Percentiles rank a stretch among this genome's conserved stretches.
Evolutionary conservation across 2,113 vertebrate species (phyloP).

Genomic region (Dasyurus viverrinus): DNA sequence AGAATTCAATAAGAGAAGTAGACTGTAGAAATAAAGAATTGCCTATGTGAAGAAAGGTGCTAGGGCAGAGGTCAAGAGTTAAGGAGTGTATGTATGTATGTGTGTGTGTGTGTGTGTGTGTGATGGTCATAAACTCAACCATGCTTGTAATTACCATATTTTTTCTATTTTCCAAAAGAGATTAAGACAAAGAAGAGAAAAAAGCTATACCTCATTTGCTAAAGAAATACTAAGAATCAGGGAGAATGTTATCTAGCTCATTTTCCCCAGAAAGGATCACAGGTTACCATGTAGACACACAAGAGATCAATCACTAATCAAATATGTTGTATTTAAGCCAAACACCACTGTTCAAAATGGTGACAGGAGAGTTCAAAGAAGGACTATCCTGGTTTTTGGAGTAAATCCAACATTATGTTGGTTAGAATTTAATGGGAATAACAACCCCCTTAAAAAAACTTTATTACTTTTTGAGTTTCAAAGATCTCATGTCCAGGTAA

Average conservation of each 20-base stretch:
- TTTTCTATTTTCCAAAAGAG: background rate
- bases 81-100: background rate
- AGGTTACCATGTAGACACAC: background rate
- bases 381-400: background rate
- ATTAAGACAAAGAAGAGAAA: background rate
- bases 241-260: background rate
- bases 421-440: background rate
- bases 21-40: background rate
- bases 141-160: background rate
- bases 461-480: background rate
- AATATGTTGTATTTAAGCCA: background rate
- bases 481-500: background rate
- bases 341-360: background rate
- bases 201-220: background rate
- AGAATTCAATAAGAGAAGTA: background rate
- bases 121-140: background rate
- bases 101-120: background rate
- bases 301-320: background rate
- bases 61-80: background rate
- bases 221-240: background rate
- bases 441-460: background rate
- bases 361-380: background rate
- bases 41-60: background rate
- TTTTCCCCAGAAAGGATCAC: background rate
- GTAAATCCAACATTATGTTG: background rate